These are phyloP conservation scores for Oryzias woworae DNA, from an alignment of 2,113 vertebrate genomes.

Conservation along the genomic window DNA sequence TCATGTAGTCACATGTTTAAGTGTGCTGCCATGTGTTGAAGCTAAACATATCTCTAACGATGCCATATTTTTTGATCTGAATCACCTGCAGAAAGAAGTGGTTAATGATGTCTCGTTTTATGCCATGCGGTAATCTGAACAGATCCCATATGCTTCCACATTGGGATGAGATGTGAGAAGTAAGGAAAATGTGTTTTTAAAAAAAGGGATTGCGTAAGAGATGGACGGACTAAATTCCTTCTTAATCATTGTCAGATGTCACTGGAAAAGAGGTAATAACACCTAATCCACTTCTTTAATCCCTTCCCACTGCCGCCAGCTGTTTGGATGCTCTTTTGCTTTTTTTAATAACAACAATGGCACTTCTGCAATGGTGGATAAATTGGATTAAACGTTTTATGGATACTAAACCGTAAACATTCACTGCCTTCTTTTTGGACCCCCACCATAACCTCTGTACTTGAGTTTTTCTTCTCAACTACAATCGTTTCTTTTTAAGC, in stretches of 20 bases:
- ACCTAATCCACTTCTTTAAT: constrained; percentile 49
- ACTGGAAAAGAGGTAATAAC: constrained; percentile 44
- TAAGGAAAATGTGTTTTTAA: constrained; percentile 29
- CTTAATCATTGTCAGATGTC: constrained; percentile 52
- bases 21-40: constrained; percentile 12
- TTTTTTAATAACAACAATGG: constrained; percentile 18
- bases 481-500: constrained; percentile 27
- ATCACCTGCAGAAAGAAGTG: constrained; percentile 22
- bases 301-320: constrained; percentile 26
- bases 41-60: constrained; percentile 9
- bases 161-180: constrained; percentile 2
- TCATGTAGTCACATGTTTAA: constrained; percentile 48
- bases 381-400: constrained; percentile 30
- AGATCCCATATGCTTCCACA: constrained; percentile 18
- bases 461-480: constrained; percentile 11
- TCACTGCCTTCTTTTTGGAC: constrained; percentile 20
- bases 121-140: constrained; percentile 7
- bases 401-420: constrained; percentile 12
- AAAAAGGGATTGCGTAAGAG: constrained; percentile 19
- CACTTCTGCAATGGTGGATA: constrained; percentile 22
- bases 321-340: constrained; percentile 26
- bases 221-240: constrained; percentile 40
- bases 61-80: constrained; percentile 20
- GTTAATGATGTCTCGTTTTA: constrained; percentile 4
- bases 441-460: not conserved